Percentiles rank a stretch among this genome's conserved stretches.
phyloP scores from a whole-genome alignment of 2,113 vertebrate species.

The Lampris megalopsis region DNA sequence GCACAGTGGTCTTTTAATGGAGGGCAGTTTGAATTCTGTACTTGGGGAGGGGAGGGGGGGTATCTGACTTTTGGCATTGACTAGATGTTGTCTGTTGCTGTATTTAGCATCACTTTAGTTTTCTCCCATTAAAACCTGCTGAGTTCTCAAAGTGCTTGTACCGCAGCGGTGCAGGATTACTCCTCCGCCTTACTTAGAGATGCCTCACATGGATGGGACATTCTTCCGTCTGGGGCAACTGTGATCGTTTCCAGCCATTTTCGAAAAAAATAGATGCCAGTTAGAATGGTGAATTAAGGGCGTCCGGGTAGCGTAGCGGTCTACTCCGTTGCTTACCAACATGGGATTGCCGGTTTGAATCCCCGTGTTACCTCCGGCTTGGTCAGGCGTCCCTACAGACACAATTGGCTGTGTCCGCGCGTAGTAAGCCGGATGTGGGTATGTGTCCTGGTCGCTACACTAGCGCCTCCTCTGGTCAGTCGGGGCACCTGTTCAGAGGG shows the following conservation, averaged over 20 bases:
- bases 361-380: too few species aligned
- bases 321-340: too few species aligned
- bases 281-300: conserved; percentile 14
- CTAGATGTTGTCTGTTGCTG: conserved; percentile 61
- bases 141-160: conserved; percentile 65
- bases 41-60: conserved; percentile 58
- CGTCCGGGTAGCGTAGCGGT: too few species aligned
- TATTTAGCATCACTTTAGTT: conserved; percentile 69
- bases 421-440: too few species aligned
- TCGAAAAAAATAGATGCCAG: conserved; percentile 12
- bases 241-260: conserved; percentile 4
- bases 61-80: conserved; percentile 49
- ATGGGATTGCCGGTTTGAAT: too few species aligned
- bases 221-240: conserved; percentile 15
- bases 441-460: too few species aligned
- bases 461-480: too few species aligned
- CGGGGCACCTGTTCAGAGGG: too few species aligned
- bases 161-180: conserved; percentile 66
- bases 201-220: conserved; percentile 30
- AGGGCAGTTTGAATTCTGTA: conserved; percentile 39
- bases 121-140: conserved; percentile 71
- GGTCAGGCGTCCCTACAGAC: too few species aligned
- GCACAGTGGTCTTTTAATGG: conserved; percentile 6
- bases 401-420: too few species aligned
- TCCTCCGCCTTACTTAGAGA: conserved; percentile 57